Base-by-base conservation (phyloP, 2,113 vertebrate species). In the Nymphicus hollandicus region DNA sequence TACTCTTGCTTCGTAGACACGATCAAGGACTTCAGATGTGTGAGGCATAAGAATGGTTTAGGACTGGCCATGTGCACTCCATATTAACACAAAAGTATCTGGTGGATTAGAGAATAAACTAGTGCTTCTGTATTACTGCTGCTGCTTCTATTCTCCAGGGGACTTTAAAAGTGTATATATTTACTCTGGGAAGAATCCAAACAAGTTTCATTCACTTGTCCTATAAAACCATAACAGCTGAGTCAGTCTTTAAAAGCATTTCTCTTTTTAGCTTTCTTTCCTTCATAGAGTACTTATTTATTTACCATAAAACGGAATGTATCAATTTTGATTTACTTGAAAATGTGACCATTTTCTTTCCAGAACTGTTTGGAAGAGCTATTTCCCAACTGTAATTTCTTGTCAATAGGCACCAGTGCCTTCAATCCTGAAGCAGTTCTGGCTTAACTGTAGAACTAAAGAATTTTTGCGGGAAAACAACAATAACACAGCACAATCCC, bases 171-270 rank as follows among this genome's bases (percentile, higher is more conserved):
- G 27, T 12, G 4, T 50, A 6, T 72, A 11, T 52, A 81, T 93
- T 89, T 86, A 58, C 79, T 89, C 77, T 81, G 65, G 66, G 73
- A 89, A 84, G 61, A 91, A 87, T 79, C 55, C 61, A 92, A 81
- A 71, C 22, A 85, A 87, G 29, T 79, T 92, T 76, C 24, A 76
- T 78, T 87, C 77, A 81, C 13, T 86, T 84, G 28, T 87, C 61
- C 73, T 72, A 72, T 35, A 89, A 95, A 94, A 72, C 25, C 55
- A 84, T 41, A 81, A 81, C 17, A 91, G 70, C 39, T 53, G 81
- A 86, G 70, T 86, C 70, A 73, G 33, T 88, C 80, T 86, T 70
- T 63, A 78, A 91, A 96, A 81, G 31, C 28, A 39, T 35, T 23
- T 39, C 9, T 64, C 56, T 68, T 83, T 81, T 74, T 64, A 89